These are phyloP conservation scores for Latrodectus geometricus DNA, from an alignment of 1,140 invertebrate species.

Conservation along the genomic window DNA sequence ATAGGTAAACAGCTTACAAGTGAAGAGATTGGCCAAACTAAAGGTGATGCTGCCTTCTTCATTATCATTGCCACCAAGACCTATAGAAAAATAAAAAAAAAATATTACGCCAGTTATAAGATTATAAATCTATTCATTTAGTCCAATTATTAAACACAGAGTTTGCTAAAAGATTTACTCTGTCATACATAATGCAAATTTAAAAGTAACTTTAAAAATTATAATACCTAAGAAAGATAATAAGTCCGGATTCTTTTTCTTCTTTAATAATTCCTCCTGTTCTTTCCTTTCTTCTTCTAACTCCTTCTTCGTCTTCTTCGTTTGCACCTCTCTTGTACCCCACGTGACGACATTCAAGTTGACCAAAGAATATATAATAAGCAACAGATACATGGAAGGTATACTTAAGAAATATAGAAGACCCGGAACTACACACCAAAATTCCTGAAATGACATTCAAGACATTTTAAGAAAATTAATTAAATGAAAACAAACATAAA, in stretches of 20 bases:
- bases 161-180: too few relatives aligned
- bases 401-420: constrained; percentile 96
- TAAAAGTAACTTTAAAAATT: too few relatives aligned
- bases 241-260: constrained; percentile 83
- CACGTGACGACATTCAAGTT: constrained; percentile 98
- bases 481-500: too few relatives aligned
- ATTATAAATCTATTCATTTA: too few relatives aligned
- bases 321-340: constrained; percentile 96
- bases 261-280: constrained; percentile 82
- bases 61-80: constrained; percentile 70
- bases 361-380: constrained; percentile 97
- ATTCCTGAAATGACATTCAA: constrained; percentile 74
- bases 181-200: too few relatives aligned
- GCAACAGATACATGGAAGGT: constrained; percentile 96
- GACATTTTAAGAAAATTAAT: too few relatives aligned
- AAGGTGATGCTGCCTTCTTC: constrained; percentile 92
- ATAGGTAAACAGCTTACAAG: constrained; percentile 90
- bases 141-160: too few relatives aligned
- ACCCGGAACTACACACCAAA: constrained; percentile 95
- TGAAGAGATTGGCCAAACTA: constrained; percentile 89
- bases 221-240: constrained; percentile 77
- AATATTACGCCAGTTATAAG: background rate
- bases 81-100: constrained; percentile 6
- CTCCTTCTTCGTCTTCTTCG: constrained; percentile 61
- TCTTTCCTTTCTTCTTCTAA: constrained; percentile 73